These are phyloP conservation scores for Neosilurus mollespiculum DNA, from an alignment of 2,797 vertebrate genomes.

Conservation along the genomic window DNA sequence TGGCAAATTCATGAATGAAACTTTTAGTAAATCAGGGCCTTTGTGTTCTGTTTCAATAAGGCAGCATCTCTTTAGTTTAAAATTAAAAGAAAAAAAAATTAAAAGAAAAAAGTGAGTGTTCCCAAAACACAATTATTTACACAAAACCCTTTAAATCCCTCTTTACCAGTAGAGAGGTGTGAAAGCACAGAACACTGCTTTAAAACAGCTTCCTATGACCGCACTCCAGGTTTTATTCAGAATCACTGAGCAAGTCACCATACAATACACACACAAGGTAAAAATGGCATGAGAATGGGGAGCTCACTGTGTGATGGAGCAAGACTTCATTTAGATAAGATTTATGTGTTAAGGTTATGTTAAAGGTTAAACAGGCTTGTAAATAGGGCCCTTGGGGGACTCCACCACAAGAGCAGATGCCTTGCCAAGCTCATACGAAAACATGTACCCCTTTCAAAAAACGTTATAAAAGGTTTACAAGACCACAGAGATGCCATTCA, in stretches of 20 bases:
- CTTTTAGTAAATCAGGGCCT: no score
- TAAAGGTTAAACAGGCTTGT: neutral
- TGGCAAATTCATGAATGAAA: no score
- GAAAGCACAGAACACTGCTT: neutral
- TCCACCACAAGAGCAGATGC: neutral
- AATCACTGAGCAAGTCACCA: no score
- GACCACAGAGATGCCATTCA: neutral
- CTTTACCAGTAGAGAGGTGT: neutral
- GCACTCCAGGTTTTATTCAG: neutral
- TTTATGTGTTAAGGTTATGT: neutral
- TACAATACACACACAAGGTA: neutral
- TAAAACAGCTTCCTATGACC: neutral
- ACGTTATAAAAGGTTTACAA: neutral
- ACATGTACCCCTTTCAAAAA: neutral
- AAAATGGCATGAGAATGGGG: neutral
- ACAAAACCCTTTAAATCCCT: neutral
- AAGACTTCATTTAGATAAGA: neutral
- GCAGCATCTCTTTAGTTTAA: no score
- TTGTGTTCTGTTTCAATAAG: no score
- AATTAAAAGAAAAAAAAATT: no score
- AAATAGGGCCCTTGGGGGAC: neutral
- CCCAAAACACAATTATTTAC: no score
- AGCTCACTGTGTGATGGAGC: neutral
- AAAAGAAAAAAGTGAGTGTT: neutral
- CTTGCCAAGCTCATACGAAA: neutral